Base-by-base conservation (phyloP, 2,888 invertebrate genomes). In the Philhelius pedissequus region DNA sequence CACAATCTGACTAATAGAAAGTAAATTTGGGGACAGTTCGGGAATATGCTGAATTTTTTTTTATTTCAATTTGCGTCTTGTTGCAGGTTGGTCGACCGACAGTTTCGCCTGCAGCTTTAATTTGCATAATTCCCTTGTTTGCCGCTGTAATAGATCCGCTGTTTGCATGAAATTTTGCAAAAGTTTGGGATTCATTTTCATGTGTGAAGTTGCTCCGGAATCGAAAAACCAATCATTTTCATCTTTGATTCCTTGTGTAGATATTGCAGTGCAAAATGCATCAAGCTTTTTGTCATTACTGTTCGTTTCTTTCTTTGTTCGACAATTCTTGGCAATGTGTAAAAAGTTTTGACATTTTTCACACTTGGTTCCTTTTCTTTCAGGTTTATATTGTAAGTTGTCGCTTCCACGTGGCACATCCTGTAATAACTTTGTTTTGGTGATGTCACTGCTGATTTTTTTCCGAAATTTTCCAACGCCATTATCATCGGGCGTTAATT, bases 401-500 rank as follows among this genome's bases (percentile, higher is more conserved):
- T 62, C 62, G 15, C 18, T 20, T 4, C 25, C 15, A 30, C 11
- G 27, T n/a, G 13, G 48, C 48, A 64, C 15, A 4, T 64, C 45
- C 32, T 64, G 64, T 13, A 64, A 13, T 20, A 64, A 30, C n/a
- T 54, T 54, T 1, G 25, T 64, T 48, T 64, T 64, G 0, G 32
- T 27, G 1, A 11, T 13, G 11, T 45, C 64, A 30, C 27, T 48
- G 6, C 8, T 54, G 30, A 32, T 54, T 32, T 27, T 30, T 30
- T 32, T 0, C 32, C 20, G 2, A 22, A 66, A 50, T 50, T 66
- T 48, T 64, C 64, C 11, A 35, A n/a, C 2, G 22, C 81, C 76
- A 58, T 87, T 88, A 25, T 87, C 81, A 25, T 89, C 87, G 11
- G 88, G 86, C 18, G 89, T 15, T 56, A 56, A 4, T 56, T 32